Conservation (phyloP, 2,888 invertebrate species). For the Polydrusus pterygomalis region DNA sequence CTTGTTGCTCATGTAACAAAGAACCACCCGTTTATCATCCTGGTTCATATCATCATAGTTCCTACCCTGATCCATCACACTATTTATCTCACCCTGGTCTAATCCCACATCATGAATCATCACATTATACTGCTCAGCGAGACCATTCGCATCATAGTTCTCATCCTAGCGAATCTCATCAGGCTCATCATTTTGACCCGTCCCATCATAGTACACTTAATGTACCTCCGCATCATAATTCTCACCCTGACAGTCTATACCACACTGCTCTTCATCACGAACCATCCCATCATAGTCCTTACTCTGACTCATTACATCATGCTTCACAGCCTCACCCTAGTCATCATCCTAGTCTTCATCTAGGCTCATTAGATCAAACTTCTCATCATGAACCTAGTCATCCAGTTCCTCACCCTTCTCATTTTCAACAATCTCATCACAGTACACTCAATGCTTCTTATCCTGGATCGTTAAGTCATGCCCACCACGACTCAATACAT, state of each 20-base stretch:
- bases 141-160: conserved; percentile 4
- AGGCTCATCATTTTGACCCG: neutral
- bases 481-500: neutral
- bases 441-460: neutral
- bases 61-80: neutral
- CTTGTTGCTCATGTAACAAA: neutral
- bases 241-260: neutral
- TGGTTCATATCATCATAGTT: neutral
- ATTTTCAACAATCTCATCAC: neutral
- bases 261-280: neutral
- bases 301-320: neutral
- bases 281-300: conserved; percentile 5
- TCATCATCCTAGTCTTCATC: neutral
- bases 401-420: neutral
- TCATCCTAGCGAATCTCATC: neutral
- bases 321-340: neutral
- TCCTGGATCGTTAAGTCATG: neutral
- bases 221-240: neutral
- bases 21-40: neutral
- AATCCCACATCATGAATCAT: conserved; percentile 18
- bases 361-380: too few species aligned
- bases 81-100: neutral
- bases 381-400: neutral
- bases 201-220: conserved; percentile 8
- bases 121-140: neutral